These are phyloP conservation scores for Otis tarda DNA, from an alignment of 2,113 vertebrate species.

Conservation along the genomic window DNA sequence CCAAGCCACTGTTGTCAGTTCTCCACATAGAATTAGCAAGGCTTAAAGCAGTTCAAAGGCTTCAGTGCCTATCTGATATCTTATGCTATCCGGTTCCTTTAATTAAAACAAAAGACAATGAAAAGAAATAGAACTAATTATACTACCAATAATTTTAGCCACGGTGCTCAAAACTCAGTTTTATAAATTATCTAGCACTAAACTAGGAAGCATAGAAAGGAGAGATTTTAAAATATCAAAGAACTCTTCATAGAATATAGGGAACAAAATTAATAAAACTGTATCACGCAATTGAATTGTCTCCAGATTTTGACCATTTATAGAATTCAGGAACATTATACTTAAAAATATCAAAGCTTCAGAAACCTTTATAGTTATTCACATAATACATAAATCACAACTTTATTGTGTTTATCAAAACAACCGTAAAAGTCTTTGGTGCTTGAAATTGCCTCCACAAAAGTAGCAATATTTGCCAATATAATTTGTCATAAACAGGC, in stretches of 20 bases:
- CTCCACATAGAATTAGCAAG: neutral
- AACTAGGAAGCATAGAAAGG: neutral
- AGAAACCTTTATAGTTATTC: neutral
- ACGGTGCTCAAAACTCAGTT: neutral
- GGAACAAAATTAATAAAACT: neutral
- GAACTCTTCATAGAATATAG: neutral
- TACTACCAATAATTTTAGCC: neutral
- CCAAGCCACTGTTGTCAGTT: neutral
- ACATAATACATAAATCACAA: neutral
- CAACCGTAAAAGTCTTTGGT: neutral
- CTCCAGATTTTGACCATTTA: neutral
- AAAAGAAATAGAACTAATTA: neutral
- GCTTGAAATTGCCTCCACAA: neutral
- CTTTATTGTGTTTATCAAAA: neutral
- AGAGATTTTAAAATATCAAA: neutral
- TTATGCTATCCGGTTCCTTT: neutral
- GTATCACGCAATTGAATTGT: neutral
- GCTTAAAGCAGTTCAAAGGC: neutral
- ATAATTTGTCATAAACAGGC: neutral
- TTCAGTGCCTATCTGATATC: neutral
- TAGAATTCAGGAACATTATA: neutral
- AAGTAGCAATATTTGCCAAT: neutral
- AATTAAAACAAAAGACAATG: neutral
- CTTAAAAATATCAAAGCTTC: neutral
- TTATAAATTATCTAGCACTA: neutral